These are phyloP conservation scores for Brachyalestes nurse DNA, from an alignment of 2,797 vertebrate genomes.

Conservation along the genomic window DNA sequence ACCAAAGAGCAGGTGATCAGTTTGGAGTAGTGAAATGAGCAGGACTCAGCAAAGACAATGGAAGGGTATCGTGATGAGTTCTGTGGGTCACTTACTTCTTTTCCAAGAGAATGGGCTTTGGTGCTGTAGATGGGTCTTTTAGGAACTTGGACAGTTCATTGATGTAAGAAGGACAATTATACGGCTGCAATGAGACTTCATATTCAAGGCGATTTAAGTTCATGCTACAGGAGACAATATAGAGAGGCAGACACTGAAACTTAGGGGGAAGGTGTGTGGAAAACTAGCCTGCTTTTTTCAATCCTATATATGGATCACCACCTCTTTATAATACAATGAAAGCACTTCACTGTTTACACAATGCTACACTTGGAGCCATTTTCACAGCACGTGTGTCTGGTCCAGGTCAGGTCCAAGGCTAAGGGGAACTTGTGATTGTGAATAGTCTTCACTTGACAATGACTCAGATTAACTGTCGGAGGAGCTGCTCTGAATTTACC, in stretches of 20 bases:
- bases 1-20: too few relatives aligned
- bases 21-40: background rate
- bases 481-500: background rate
- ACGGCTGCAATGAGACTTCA: background rate
- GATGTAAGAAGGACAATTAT: conserved; percentile 56
- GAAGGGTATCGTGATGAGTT: background rate
- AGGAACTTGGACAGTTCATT: conserved; percentile 55
- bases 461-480: background rate
- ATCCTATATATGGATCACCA: background rate
- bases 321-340: background rate
- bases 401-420: background rate
- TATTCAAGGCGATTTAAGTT: conserved; percentile 28
- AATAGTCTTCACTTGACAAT: background rate
- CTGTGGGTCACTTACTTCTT: conserved; percentile 51
- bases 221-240: conserved; percentile 55
- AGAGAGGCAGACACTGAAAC: background rate
- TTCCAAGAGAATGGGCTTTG: background rate
- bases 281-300: background rate
- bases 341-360: background rate
- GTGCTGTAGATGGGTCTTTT: background rate
- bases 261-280: background rate
- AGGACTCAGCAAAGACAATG: background rate
- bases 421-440: background rate
- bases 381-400: background rate
- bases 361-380: background rate